Percentiles rank a stretch among this genome's conserved stretches.
phyloP scores from a whole-genome alignment of 1,140 invertebrate genomes.

The Drosophila virilis region DNA sequence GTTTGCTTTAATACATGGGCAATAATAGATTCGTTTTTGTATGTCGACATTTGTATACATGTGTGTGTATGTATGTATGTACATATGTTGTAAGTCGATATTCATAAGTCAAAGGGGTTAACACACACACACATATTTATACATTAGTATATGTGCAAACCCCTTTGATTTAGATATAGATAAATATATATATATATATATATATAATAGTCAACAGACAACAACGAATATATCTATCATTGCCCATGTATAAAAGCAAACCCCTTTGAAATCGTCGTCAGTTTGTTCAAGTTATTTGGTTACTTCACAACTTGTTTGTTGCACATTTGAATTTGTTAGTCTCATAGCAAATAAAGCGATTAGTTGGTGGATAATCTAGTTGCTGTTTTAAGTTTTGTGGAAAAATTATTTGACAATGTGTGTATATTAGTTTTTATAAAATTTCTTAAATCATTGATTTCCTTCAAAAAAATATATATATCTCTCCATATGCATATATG shows the following conservation, averaged over 20 bases:
- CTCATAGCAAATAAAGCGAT: too few species aligned
- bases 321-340: not conserved
- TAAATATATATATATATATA: constrained; percentile 21
- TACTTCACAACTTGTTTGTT: constrained; percentile 58
- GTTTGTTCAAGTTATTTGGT: constrained; percentile 69
- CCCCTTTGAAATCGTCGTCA: constrained; percentile 67
- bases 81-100: too few species aligned
- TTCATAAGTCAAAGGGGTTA: too few species aligned
- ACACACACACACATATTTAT: constrained; percentile 1
- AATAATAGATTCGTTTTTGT: too few species aligned
- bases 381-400: constrained; percentile 10
- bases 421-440: constrained; percentile 1
- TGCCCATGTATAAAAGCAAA: constrained; percentile 70
- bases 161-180: not conserved
- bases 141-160: constrained; percentile 1
- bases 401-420: constrained; percentile 3
- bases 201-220: constrained; percentile 7
- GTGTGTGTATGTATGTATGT: too few species aligned
- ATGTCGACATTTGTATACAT: too few species aligned
- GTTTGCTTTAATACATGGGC: too few species aligned
- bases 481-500: not conserved
- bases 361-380: not conserved
- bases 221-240: constrained; percentile 12
- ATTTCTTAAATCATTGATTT: not conserved
- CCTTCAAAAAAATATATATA: not conserved